Base-by-base conservation (phyloP, 2,797 vertebrate genomes). In the Gallinago solitaria region DNA sequence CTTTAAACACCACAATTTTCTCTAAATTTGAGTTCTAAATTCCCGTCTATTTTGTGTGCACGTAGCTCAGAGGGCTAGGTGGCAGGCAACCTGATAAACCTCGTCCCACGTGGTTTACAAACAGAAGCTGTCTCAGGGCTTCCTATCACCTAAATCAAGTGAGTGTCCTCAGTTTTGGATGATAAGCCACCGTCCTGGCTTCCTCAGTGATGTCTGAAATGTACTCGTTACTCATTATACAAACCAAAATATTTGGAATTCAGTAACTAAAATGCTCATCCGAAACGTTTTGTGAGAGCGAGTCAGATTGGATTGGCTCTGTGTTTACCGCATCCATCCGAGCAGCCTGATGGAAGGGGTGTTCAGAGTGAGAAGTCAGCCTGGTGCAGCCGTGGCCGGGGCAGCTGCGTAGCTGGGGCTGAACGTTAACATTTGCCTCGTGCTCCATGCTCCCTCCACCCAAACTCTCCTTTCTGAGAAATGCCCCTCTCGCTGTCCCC, bases 181-280 rank as follows among this genome's bases (percentile, higher is more conserved):
- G 43, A n/a, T 39, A 80, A 68, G 33, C 16, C 10, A 16, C 47
- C 73, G 41, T 68, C 65, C 37, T 13, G 11, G 16, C 63, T 91
- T 71, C 53, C 6, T 91, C 56, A 51, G 32, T 2, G 12, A 37
- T 81, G 59, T 47, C n/a, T 92, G 71, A 59, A 51, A 39, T 63
- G 18, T 16, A 43, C 45, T 30, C 19, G 33, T 71, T 69, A 39
- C 9, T 73, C 53, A 43, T 82, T 83, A 86, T 30, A 28, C 54
- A 93, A 95, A 73, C n/a, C 81, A 93, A 80, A 82, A 67, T 79
- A 81, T 92, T 90, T 90, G 57, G 33, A 86, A 51, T 88, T 89
- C 47, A 77, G 33, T 75, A 68, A 67, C 68, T 68, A 35, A 89
- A 80, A 65, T 0, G 4, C 19, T 87, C 4, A 3, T 67, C 65